Base-by-base conservation (phyloP, 2,888 invertebrate species). In the Chironomus tentans region DNA sequence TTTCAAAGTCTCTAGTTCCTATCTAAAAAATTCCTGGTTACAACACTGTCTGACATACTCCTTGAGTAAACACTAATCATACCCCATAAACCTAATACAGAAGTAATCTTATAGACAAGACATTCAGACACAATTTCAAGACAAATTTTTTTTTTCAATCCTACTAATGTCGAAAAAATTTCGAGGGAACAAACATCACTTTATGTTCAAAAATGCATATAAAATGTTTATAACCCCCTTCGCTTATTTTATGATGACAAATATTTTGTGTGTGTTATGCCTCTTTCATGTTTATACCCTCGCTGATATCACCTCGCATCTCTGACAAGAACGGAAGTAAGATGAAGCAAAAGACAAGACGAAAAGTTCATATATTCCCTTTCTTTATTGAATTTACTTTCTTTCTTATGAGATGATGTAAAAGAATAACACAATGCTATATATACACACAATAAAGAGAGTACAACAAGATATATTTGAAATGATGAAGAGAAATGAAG, bases 401-500 rank as follows among this genome's bases (percentile, higher is more conserved):
- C 38, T 2, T 38, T 56, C 56, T 18, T 56, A 56, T 56, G 56
- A 56, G 56, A 56, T 56, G 56, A 56, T 56, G 56, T 15, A 56
- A 18, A 18, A 15, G 18, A 56, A 56, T 56, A 56, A 56, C 15
- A 56, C 18, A 18, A 56, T 56, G 56, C 21, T 24, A 50, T 50
- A n/a, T 22, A 71, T 4, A 28, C 24, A 50, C 22, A n/a, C 28
- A 12, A 10, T 12, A 18, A 12, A 62, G 62, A 5, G 22, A 62
- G 62, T 65, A 28, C 28, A 28, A 28, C 28, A 38, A 38, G 38
- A 38, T 38, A 38, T 38, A 38, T 38, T 38, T 38, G 38, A 38
- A 46, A 71, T 24, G 71, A 71, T 24, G 65, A 56, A 56, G 56
- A 22, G 24, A 71, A 50, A 71, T 56, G 71, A 50, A 71, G 56